Evolutionary conservation across 2,888 invertebrate genomes (phyloP), one percentile per base, ranked within the genome.

Genomic region (Phengaris arion): DNA sequence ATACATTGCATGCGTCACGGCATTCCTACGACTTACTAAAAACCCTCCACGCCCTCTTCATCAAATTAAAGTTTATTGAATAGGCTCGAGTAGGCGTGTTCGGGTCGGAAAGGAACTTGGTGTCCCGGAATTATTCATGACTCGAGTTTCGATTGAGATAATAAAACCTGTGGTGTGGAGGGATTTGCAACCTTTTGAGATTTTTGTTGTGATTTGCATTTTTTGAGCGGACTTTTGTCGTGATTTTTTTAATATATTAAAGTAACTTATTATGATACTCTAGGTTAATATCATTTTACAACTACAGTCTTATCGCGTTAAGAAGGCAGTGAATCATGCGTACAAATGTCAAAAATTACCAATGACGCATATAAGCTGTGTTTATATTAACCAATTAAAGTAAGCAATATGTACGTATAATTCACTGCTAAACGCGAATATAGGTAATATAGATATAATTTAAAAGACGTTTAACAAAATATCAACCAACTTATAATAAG

Each of bases 131-230:
- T 89, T 89, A 89, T 89, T 89, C 88, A 89, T 89, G 89, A 86
- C 84, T 85, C 83, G 84, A 86, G 84, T 85, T 85, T 82, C 88
- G 85, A 89, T 89, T 88, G 89, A 88, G 89, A 87, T 87, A 86
- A 78, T 87, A 88, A 74, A 64, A 68, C 68, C 68, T 75, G 74
- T 57, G 74, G 73, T 54, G 12, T 48, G 51, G 52, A 70, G 52
- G 52, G 52, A 52, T 35, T 64, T 54, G 35, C 64, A 35, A 12
- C 64, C 64, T 64, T 64, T 59, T 59, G 59, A 59, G 59, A 59
- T 59, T 22, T 22, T 22, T 22, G 22, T 22, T 22, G 22, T 22
- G 22, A 59, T 59, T 59, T 64, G 64, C 64, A 35, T 64, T 35
- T 64, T 35, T 35, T 9, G 15, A 10, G 22, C 22, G 9, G 59